phyloP scores from a whole-genome alignment of 2,888 invertebrate species.

The Ennomos quercinarius region DNA sequence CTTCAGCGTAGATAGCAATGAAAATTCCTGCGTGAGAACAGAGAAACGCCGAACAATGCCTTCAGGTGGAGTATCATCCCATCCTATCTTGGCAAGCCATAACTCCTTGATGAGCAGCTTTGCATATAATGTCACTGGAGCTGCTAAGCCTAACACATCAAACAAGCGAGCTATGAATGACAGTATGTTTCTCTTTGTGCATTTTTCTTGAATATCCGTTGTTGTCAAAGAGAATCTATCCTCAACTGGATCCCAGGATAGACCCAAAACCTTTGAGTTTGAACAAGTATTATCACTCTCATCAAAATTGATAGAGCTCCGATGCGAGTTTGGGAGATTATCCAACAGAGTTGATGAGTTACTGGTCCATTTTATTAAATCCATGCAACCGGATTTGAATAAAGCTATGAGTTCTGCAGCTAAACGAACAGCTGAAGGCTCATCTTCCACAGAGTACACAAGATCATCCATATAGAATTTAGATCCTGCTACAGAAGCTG shows the following conservation, averaged over 20 bases:
- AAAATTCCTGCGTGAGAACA: too few relatives aligned
- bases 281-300: neutral
- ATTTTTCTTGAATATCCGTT: neutral
- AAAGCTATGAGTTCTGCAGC: neutral
- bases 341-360: neutral
- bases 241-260: too few relatives aligned
- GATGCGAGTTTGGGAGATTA: neutral
- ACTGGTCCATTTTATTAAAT: neutral
- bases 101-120: too few relatives aligned
- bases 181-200: neutral
- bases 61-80: too few relatives aligned
- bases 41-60: too few relatives aligned
- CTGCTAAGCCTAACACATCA: too few relatives aligned
- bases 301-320: neutral
- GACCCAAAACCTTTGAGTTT: too few relatives aligned
- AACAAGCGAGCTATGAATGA: neutral
- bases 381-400: neutral
- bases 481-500: neutral
- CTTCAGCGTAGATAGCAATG: too few relatives aligned
- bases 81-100: too few relatives aligned
- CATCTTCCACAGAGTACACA: neutral
- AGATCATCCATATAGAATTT: too few relatives aligned
- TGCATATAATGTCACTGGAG: too few relatives aligned
- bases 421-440: neutral
- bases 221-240: neutral